Percentiles rank a stretch among this genome's conserved stretches.
Conservation (phyloP, 2,113 vertebrate genomes). For the Circaetus gallicus region DNA sequence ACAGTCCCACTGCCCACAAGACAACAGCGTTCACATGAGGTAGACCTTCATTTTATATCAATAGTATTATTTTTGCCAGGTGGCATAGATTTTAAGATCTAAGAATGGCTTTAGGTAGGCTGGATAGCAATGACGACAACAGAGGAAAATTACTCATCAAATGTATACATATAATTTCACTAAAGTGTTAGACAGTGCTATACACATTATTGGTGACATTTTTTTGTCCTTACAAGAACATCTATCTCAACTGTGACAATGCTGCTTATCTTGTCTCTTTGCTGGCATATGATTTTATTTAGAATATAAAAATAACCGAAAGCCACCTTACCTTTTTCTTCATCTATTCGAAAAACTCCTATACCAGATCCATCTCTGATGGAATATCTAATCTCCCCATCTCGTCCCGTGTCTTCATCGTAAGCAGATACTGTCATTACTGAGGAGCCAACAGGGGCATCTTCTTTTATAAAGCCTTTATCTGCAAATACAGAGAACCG, state of each 20-base stretch:
- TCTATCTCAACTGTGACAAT: not conserved
- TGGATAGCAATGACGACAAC: not conserved
- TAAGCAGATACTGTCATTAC: conserved; percentile 89
- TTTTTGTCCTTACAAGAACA: not conserved
- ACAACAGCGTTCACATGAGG: not conserved
- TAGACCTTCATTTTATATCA: not conserved
- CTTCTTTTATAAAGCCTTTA: conserved; percentile 90
- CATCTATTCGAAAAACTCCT: conserved; percentile 91
- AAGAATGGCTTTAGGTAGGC: not conserved
- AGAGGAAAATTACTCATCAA: not conserved
- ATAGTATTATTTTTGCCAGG: not conserved
- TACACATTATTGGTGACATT: not conserved
- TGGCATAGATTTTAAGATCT: not conserved
- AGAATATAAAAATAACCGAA: not conserved
- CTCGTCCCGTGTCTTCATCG: conserved; percentile 88
- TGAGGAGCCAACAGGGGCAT: conserved; percentile 82
- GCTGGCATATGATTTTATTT: not conserved
- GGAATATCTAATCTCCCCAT: conserved; percentile 92
- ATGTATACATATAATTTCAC: not conserved
- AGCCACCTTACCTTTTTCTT: conserved; percentile 87
- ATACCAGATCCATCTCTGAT: conserved; percentile 93
- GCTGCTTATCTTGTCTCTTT: not conserved
- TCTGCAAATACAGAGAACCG: conserved; percentile 87
- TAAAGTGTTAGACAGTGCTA: not conserved
- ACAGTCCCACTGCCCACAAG: not conserved